Conservation (phyloP, 2,113 vertebrate species). For the Chinchilla lanigera region DNA sequence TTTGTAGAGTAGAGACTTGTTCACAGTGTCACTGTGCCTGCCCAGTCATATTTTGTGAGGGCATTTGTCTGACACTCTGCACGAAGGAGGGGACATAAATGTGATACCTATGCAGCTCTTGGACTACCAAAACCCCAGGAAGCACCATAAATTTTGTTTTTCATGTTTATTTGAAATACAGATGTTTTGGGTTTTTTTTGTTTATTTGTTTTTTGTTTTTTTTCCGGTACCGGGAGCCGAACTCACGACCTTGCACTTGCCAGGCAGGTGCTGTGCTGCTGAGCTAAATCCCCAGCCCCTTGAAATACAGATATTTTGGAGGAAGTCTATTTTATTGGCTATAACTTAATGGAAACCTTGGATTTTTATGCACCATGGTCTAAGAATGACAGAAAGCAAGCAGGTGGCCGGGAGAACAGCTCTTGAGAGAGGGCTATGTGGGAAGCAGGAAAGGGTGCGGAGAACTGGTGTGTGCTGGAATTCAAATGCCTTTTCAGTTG, state of each 20-base stretch:
- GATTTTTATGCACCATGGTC: slow-evolving; percentile 21
- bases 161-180: slow-evolving; percentile 56
- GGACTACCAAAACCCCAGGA: not conserved
- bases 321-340: slow-evolving; percentile 42
- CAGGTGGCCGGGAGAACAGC: not conserved
- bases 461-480: not conserved
- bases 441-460: not conserved
- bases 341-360: slow-evolving; percentile 39
- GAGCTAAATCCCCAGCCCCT: too few species aligned
- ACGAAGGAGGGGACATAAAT: not conserved
- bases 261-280: too few species aligned
- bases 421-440: not conserved
- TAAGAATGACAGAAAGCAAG: slow-evolving; percentile 35
- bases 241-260: too few species aligned
- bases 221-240: too few species aligned
- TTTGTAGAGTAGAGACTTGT: slow-evolving; percentile 11
- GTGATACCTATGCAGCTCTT: not conserved
- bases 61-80: not conserved
- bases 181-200: slow-evolving; percentile 62
- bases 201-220: too few species aligned
- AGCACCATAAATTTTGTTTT: slow-evolving; percentile 46
- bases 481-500: slow-evolving; percentile 56
- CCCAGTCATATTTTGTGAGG: slow-evolving; percentile 7
- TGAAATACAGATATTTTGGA: slow-evolving; percentile 63
- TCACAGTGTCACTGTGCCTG: not conserved